These are phyloP conservation scores for Anarsia innoxiella DNA, from an alignment of 2,888 invertebrate species.

Conservation along the genomic window DNA sequence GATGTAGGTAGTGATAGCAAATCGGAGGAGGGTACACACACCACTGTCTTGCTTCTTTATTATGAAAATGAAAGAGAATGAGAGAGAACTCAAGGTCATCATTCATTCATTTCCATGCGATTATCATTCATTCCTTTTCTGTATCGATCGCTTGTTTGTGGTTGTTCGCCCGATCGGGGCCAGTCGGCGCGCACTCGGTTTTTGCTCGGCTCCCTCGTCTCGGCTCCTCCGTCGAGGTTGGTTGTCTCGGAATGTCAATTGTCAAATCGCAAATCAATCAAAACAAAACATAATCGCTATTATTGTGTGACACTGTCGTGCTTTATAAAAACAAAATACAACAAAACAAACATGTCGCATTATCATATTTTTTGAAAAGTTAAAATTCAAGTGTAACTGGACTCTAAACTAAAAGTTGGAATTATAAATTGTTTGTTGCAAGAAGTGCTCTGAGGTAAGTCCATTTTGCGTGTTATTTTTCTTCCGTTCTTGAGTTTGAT, in stretches of 20 bases:
- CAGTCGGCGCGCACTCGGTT: too few species aligned
- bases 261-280: slow-evolving; percentile 7
- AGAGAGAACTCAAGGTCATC: slow-evolving; percentile 3
- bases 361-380: slow-evolving; percentile 31
- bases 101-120: slow-evolving; percentile 5
- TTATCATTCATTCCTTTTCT: slow-evolving; percentile 6
- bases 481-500: slow-evolving; percentile 3
- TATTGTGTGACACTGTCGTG: slow-evolving; percentile 15
- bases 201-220: neutral
- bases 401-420: slow-evolving; percentile 26
- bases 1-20: too few species aligned
- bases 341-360: slow-evolving; percentile 36
- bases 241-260: slow-evolving; percentile 6
- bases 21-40: too few species aligned
- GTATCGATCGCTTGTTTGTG: slow-evolving; percentile 10
- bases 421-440: slow-evolving; percentile 27
- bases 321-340: slow-evolving; percentile 37
- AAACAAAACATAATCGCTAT: slow-evolving; percentile 22
- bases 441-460: slow-evolving; percentile 29
- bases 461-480: slow-evolving; percentile 20
- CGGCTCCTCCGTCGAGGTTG: too few species aligned
- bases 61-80: neutral
- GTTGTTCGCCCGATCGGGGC: slow-evolving; percentile 1
- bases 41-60: too few species aligned
- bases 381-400: slow-evolving; percentile 42